Conservation (phyloP, 2,797 vertebrate species). For the Crax fasciolata region DNA sequence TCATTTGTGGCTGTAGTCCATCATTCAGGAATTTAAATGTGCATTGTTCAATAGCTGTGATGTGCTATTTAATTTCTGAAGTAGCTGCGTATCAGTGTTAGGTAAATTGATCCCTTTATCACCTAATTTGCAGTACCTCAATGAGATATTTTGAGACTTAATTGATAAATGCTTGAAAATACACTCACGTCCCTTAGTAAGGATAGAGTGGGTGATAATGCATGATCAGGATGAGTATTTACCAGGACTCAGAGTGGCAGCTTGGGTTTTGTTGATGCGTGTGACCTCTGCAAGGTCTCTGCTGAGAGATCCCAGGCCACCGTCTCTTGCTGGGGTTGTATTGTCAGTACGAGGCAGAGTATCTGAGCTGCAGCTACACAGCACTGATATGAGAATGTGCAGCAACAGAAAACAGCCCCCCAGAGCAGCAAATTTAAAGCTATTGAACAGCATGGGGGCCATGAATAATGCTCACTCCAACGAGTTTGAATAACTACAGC, state of each 20-base stretch:
- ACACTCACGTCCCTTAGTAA: background rate
- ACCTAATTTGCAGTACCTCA: conserved; percentile 57
- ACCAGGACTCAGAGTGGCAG: background rate
- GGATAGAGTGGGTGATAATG: background rate
- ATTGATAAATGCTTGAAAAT: conserved; percentile 56
- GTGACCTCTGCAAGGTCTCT: background rate
- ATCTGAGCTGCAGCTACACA: background rate
- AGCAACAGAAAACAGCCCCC: background rate
- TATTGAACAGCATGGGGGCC: background rate
- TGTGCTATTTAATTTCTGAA: conserved; percentile 43
- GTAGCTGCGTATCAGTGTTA: conserved; percentile 18
- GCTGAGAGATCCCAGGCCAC: background rate
- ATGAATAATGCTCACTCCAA: background rate
- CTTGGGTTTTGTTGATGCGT: background rate
- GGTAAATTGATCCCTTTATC: conserved; percentile 60
- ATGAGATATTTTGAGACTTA: conserved; percentile 42
- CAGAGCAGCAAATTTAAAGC: background rate
- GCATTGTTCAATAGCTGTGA: conserved; percentile 17
- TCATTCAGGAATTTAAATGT: conserved; percentile 10
- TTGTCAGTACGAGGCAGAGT: accelerated
- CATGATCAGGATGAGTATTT: background rate
- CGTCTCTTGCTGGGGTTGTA: background rate
- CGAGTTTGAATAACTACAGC: background rate
- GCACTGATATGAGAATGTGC: accelerated
- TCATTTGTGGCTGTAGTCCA: background rate